Percentiles rank a stretch among this genome's conserved stretches.
These are phyloP conservation scores for Meliscaeva auricollis DNA, from an alignment of 2,888 invertebrate species.

Conservation along the genomic window DNA sequence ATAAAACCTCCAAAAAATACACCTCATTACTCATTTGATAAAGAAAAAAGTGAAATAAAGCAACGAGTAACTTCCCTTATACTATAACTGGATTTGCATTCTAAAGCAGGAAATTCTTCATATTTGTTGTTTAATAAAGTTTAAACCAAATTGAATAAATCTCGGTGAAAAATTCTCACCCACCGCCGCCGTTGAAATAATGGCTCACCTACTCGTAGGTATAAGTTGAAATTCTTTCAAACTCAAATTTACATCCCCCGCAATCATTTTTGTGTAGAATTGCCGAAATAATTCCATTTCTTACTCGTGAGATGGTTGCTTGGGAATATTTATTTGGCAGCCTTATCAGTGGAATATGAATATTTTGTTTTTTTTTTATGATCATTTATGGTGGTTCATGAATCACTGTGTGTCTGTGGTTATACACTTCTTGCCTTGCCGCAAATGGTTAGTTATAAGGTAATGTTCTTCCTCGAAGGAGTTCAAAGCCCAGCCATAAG, in stretches of 20 bases:
- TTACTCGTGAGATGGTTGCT: slow-evolving; percentile 34
- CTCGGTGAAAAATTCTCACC: slow-evolving; percentile 53
- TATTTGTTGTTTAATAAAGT: slow-evolving; percentile 52
- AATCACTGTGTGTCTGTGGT: slow-evolving; percentile 48
- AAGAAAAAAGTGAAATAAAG: slow-evolving; percentile 1
- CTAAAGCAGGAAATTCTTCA: slow-evolving; percentile 67
- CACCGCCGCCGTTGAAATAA: not conserved
- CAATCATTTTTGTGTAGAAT: not conserved
- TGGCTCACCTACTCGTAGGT: not conserved
- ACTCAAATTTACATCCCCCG: slow-evolving; percentile 12
- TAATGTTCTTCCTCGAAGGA: slow-evolving; percentile 64
- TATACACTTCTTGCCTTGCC: slow-evolving; percentile 27
- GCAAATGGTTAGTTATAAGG: slow-evolving; percentile 54
- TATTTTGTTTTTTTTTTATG: slow-evolving; percentile 71
- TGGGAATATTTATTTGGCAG: slow-evolving; percentile 73
- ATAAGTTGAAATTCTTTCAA: slow-evolving; percentile 7
- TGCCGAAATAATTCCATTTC: slow-evolving; percentile 69
- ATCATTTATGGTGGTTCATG: slow-evolving; percentile 73
- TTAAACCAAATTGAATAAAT: slow-evolving; percentile 62
- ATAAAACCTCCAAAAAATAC: not conserved
- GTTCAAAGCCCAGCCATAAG: slow-evolving; percentile 73
- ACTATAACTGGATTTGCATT: slow-evolving; percentile 59
- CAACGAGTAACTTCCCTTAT: not conserved
- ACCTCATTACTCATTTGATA: slow-evolving; percentile 68
- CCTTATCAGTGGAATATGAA: slow-evolving; percentile 76